These are phyloP conservation scores for Aphelenchoides avenae DNA, from an alignment of 1,140 invertebrate species.

Conservation along the genomic window DNA sequence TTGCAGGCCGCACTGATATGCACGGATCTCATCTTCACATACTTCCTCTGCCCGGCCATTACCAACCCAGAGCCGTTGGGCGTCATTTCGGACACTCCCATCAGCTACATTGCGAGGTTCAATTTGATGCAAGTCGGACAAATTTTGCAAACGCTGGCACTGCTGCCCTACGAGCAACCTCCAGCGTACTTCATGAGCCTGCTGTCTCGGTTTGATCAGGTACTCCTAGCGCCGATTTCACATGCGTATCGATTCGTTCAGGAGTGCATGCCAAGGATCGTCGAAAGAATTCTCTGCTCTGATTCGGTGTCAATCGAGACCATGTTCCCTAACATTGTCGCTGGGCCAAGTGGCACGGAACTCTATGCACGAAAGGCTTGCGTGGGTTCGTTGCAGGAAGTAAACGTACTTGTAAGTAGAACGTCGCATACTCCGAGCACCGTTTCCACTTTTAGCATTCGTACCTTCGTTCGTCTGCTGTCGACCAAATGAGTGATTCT, in stretches of 20 bases:
- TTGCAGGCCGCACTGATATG: slow-evolving; percentile 66
- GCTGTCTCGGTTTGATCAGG: slow-evolving; percentile 73
- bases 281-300: slow-evolving; percentile 38
- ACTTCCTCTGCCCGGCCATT: slow-evolving; percentile 91
- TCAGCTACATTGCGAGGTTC: slow-evolving; percentile 80
- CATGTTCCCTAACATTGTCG: slow-evolving; percentile 41
- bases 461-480: slow-evolving; percentile 25
- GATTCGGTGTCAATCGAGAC: slow-evolving; percentile 34
- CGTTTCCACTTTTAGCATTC: slow-evolving; percentile 29
- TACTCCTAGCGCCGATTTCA: slow-evolving; percentile 44
- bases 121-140: slow-evolving; percentile 85
- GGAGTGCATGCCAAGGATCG: slow-evolving; percentile 42
- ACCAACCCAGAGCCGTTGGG: slow-evolving; percentile 87
- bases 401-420: slow-evolving; percentile 48
- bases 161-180: slow-evolving; percentile 61
- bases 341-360: slow-evolving; percentile 37
- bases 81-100: slow-evolving; percentile 82
- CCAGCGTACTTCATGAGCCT: slow-evolving; percentile 68
- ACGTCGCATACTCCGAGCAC: slow-evolving; percentile 9
- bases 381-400: slow-evolving; percentile 47
- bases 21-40: slow-evolving; percentile 84
- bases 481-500: slow-evolving; percentile 41
- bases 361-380: slow-evolving; percentile 39
- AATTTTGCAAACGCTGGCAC: slow-evolving; percentile 81
- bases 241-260: slow-evolving; percentile 18